Percentiles rank a stretch among this genome's conserved stretches.
These are phyloP conservation scores for Amphiprion ocellaris DNA, from an alignment of 2,113 vertebrate species.

Conservation along the genomic window DNA sequence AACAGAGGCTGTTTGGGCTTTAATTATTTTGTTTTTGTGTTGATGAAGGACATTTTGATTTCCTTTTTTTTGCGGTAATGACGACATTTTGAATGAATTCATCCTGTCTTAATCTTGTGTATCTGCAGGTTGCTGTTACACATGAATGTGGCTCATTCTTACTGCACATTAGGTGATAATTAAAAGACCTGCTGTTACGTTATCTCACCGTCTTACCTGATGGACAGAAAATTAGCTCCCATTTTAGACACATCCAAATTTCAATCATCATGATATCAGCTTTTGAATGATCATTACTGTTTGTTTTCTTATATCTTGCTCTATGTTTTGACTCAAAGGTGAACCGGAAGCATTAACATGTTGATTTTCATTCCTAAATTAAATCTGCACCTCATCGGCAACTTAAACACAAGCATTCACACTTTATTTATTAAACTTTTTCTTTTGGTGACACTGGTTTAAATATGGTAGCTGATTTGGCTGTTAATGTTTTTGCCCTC, in stretches of 20 bases:
- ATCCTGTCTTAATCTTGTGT: constrained; percentile 17
- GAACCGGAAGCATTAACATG: neutral
- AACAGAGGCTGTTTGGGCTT: constrained; percentile 5
- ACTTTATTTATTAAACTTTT: constrained; percentile 62
- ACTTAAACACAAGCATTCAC: constrained; percentile 43
- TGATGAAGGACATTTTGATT: neutral
- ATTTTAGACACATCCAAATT: neutral
- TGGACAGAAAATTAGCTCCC: neutral
- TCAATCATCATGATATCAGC: neutral
- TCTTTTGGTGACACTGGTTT: constrained; percentile 55
- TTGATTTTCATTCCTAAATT: neutral
- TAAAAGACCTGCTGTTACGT: constrained; percentile 50
- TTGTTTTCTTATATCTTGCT: neutral
- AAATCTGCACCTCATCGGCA: constrained; percentile 14
- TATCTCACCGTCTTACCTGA: constrained; percentile 10
- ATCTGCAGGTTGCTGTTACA: constrained; percentile 51
- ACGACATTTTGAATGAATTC: constrained; percentile 45
- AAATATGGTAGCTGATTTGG: constrained; percentile 47
- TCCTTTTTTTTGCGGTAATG: neutral
- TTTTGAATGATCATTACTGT: neutral
- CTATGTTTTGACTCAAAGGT: neutral
- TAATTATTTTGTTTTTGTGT: neutral
- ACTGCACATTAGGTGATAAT: constrained; percentile 1
- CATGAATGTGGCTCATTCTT: constrained; percentile 35
- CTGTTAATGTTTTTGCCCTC: constrained; percentile 50